Evolutionary conservation across 2,797 vertebrate species (phyloP), one percentile per base, ranked within the genome.

Genomic region (Acanthiza pusilla): DNA sequence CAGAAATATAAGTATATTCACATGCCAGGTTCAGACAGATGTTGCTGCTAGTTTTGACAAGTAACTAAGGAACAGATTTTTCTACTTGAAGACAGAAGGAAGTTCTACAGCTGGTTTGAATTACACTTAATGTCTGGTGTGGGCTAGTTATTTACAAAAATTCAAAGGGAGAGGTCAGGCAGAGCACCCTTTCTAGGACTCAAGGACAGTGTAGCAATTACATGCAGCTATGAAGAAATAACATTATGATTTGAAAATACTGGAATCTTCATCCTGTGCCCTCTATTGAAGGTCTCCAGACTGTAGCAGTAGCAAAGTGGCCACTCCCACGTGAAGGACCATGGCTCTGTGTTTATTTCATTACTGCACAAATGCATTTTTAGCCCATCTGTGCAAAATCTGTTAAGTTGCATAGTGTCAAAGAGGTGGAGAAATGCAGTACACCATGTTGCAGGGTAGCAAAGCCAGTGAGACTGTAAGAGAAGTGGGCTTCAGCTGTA

Each of bases 91-190:
- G 71, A 30, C 10, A 6, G 79, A 81, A 74, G 25, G 94, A 95
- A 96, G 80, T 90, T 88, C 62, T 96, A 62, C 94, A 97, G 89
- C 91, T 96, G 93, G 66, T 94, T 48, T 86, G 47, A 6, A 1
- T 95, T 88, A 83, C 30, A 26, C 45, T 90, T 90, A 79, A 57
- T 1, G 3, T 88, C 92, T 93, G 65, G 58, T 89, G 60, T 71
- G 26, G 45, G 48, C n/a, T 89, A 89, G 91, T 54, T 94, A 77
- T 77, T 77, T 86, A 92, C 89, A 82, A 79, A 91, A 91, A 81
- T 73, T 91, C 74, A 86, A 87, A 95, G 53, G 38, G 25, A 82
- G 93, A 95, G 85, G 89, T 94, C 92, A 90, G 57, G 36, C 60
- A 79, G 60, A 92, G 43, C 84, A 67, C 32, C 13, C 30, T 73